phyloP scores from a whole-genome alignment of 2,888 invertebrate species.

The Tachystola acroxantha region DNA sequence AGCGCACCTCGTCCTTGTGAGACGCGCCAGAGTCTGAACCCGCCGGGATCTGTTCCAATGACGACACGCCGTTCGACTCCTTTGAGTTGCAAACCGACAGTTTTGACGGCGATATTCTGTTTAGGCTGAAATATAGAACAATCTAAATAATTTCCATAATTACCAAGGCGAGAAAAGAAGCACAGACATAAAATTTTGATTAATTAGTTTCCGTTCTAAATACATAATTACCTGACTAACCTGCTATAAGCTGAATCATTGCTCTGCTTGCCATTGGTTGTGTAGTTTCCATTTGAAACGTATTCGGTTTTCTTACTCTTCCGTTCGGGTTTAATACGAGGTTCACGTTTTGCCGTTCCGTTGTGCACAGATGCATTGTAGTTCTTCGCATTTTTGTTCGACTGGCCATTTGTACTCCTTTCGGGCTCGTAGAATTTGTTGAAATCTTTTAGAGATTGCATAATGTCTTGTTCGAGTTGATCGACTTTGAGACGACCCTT shows the following conservation, averaged over 20 bases:
- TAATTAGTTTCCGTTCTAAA: neutral
- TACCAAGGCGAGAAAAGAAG: too few species aligned
- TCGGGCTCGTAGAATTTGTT: constrained; percentile 68
- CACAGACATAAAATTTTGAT: too few species aligned
- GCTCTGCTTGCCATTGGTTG: constrained; percentile 58
- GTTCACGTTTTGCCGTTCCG: constrained; percentile 47
- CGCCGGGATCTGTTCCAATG: constrained; percentile 48
- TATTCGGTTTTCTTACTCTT: constrained; percentile 52
- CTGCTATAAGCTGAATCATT: constrained; percentile 91
- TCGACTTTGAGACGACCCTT: constrained; percentile 66
- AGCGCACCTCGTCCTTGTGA: constrained; percentile 57
- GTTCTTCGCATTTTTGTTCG: constrained; percentile 39
- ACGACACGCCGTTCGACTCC: constrained; percentile 46
- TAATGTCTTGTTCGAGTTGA: constrained; percentile 67
- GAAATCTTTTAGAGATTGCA: constrained; percentile 72
- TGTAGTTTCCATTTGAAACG: constrained; percentile 55
- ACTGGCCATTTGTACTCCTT: constrained; percentile 42
- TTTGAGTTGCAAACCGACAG: constrained; percentile 61
- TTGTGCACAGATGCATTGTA: constrained; percentile 31
- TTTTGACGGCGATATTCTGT: constrained; percentile 69
- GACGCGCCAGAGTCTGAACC: constrained; percentile 56
- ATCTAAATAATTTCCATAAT: too few species aligned
- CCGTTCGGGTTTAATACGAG: constrained; percentile 43
- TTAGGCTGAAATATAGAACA: constrained; percentile 43
- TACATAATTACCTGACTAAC: constrained; percentile 77